A percentile compares a stretch with the other conserved stretches of the same genome.
Evolutionary conservation across 2,888 invertebrate genomes (phyloP).

Genomic region (Auanema freiburgensis): DNA sequence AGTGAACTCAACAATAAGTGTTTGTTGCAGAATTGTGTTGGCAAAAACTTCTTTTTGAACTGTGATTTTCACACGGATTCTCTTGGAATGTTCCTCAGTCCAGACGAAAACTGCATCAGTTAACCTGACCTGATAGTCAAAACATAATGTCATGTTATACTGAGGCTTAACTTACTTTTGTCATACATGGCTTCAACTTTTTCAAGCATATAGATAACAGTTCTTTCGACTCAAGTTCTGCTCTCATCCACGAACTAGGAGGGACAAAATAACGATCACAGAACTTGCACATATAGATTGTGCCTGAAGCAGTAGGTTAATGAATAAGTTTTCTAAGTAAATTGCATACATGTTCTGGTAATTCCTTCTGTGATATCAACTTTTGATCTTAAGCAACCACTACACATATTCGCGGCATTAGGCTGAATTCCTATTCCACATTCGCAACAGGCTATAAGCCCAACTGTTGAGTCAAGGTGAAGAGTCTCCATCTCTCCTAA

Average conservation of each 20-base stretch:
- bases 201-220: conserved; percentile 80
- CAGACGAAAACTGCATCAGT: conserved; percentile 95
- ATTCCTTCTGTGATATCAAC: conserved; percentile 95
- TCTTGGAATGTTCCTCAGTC: conserved; percentile 98
- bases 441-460: conserved; percentile 77
- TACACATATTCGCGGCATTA: conserved; percentile 96
- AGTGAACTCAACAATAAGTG: conserved; percentile 89
- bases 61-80: conserved; percentile 86
- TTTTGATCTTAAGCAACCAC: conserved; percentile 84
- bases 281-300: conserved; percentile 67
- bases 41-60: conserved; percentile 90
- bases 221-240: conserved; percentile 68
- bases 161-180: conserved; percentile 32
- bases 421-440: conserved; percentile 89
- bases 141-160: background rate
- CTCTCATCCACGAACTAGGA: conserved; percentile 80
- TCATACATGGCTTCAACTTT: conserved; percentile 72
- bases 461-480: conserved; percentile 35
- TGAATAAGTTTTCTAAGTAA: background rate
- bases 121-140: conserved; percentile 74
- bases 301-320: conserved; percentile 38
- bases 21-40: conserved; percentile 82
- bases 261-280: conserved; percentile 80
- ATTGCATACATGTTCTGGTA: conserved; percentile 76
- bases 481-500: conserved; percentile 30